Evolutionary conservation across 2,888 invertebrate species (phyloP), one percentile per base, ranked within the genome.

Genomic region (Aphidoletes aphidimyza): DNA sequence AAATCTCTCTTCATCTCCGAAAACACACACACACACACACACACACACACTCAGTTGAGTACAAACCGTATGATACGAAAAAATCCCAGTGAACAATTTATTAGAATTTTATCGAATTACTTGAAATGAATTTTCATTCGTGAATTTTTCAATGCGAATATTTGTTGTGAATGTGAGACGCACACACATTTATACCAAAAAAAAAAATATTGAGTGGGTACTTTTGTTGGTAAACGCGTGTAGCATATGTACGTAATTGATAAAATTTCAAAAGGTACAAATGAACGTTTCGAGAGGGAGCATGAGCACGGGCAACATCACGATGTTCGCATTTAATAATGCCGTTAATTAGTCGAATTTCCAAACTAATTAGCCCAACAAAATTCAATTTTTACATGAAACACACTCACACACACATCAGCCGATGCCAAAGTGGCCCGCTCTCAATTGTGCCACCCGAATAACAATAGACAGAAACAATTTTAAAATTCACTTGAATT

Each of bases 381-480:
- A 69, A 69, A 69, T 30, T 69, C 69, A 69, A 69, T 69, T 69
- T 69, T 69, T 69, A 69, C n/a, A n/a, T n/a, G n/a, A n/a, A n/a
- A n/a, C n/a, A n/a, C n/a, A n/a, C n/a, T n/a, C n/a, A n/a, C n/a
- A n/a, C 69, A 26, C 26, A 34, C 30, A 9, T 0, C 30, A 69
- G 34, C 69, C 17, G 8, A 8, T 14, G 30, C 30, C n/a, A 30
- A 69, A 69, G 26, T 69, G 69, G 69, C 9, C 17, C 47, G 9
- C 17, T 47, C 47, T 17, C 39, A 2, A 9, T 47, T 47, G n/a
- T 22, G 54, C n/a, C n/a, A n/a, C n/a, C n/a, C 30, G 14, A 30
- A 1, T 26, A 47, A 69, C 30, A 69, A 69, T 69, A 69, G 30
- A 69, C 54, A 30, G 69, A 69, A 69, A 9, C 30, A 30, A 3